phyloP scores from a whole-genome alignment of 1,140 invertebrate genomes.

The Forficula auricularia region DNA sequence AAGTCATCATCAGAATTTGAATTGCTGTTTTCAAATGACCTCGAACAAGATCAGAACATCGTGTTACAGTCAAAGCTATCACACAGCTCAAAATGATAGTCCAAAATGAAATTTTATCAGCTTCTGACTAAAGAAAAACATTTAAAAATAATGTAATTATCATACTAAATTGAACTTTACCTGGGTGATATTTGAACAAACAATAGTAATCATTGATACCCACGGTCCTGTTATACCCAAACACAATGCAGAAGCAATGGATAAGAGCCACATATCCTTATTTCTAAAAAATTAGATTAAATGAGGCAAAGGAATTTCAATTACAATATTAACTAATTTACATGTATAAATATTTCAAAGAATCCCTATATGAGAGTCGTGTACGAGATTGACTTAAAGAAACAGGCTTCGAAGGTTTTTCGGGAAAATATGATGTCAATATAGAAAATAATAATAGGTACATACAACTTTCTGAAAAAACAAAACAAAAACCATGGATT shows the following conservation, averaged over 20 bases:
- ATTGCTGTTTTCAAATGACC: conserved; percentile 22
- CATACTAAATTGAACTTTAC: conserved; percentile 13
- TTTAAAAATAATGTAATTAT: not conserved
- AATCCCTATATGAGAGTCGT: no score
- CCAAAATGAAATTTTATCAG: conserved; percentile 24
- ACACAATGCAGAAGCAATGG: conserved; percentile 24
- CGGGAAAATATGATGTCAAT: conserved; percentile 24
- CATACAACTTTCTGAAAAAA: conserved; percentile 17
- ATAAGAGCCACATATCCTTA: conserved; percentile 24
- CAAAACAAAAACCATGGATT: not conserved
- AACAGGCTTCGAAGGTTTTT: conserved; percentile 20
- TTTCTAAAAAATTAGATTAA: conserved; percentile 18
- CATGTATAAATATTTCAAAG: no score
- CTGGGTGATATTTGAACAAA: conserved; percentile 23
- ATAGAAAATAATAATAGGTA: conserved; percentile 19
- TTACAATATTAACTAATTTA: conserved; percentile 4
- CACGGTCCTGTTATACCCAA: conserved; percentile 27
- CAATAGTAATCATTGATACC: conserved; percentile 27
- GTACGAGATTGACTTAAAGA: no score
- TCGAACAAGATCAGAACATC: conserved; percentile 22
- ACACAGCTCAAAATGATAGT: conserved; percentile 21
- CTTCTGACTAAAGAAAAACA: conserved; percentile 16
- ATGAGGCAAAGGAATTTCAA: not conserved
- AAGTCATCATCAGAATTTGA: conserved; percentile 17
- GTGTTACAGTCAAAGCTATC: conserved; percentile 19